phyloP scores from a whole-genome alignment of 2,888 invertebrate genomes.

The Pteria penguin region DNA sequence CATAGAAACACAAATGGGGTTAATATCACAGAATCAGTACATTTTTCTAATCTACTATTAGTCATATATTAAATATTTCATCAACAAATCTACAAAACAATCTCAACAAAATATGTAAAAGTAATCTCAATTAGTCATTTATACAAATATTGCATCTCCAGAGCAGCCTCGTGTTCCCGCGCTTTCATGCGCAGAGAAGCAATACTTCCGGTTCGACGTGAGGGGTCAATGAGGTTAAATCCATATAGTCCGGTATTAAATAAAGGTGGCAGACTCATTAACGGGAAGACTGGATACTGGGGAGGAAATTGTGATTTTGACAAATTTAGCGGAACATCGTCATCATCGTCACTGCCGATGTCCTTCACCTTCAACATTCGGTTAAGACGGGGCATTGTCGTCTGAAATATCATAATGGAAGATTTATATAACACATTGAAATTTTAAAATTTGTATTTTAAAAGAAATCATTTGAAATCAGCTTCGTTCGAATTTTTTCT shows the following conservation, averaged over 20 bases:
- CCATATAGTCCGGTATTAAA: conserved; percentile 32
- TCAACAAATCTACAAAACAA: neutral
- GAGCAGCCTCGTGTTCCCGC: conserved; percentile 63
- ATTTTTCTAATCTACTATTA: no score
- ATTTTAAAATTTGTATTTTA: no score
- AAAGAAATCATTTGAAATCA: no score
- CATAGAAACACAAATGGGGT: no score
- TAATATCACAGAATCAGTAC: no score
- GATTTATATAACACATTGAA: no score
- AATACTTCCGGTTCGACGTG: conserved; percentile 60
- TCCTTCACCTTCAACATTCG: neutral
- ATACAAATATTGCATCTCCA: conserved; percentile 63
- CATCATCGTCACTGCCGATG: conserved; percentile 28
- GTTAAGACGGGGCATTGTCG: neutral
- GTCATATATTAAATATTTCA: no score
- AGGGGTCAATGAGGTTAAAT: conserved; percentile 48
- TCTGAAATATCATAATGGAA: neutral
- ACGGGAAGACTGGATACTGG: conserved; percentile 47
- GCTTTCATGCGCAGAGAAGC: conserved; percentile 66
- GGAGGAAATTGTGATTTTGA: conserved; percentile 49
- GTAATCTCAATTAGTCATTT: conserved; percentile 46
- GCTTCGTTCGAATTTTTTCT: no score
- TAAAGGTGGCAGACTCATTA: conserved; percentile 44
- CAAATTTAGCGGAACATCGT: conserved; percentile 46
- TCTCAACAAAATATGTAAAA: neutral